Evolutionary conservation across 2,888 invertebrate genomes (phyloP).

Genomic region (Drosophila anceps): DNA sequence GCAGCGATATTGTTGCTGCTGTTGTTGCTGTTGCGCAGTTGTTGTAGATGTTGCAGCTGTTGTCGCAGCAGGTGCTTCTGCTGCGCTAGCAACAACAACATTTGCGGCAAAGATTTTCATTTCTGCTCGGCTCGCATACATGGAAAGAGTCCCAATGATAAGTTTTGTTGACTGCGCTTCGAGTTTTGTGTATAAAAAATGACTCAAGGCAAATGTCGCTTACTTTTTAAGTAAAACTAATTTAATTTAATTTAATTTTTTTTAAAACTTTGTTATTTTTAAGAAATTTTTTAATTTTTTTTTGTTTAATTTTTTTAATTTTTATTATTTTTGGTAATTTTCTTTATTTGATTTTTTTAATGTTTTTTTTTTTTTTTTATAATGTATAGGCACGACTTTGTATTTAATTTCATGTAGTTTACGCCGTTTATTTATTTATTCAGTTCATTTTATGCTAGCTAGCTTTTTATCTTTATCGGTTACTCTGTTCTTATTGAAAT

Average conservation of each 20-base stretch:
- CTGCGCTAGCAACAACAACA: constrained; percentile 42
- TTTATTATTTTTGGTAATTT: constrained; percentile 25
- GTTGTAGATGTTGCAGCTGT: constrained; percentile 28
- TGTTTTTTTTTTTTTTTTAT: constrained; percentile 10
- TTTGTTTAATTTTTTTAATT: constrained; percentile 13
- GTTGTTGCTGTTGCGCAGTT: constrained; percentile 39
- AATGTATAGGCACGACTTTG: constrained; percentile 20
- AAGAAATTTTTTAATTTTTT: constrained; percentile 22
- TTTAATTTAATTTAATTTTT: constrained; percentile 23
- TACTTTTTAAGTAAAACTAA: constrained; percentile 41
- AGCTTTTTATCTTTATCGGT: not conserved
- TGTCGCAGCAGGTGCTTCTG: constrained; percentile 30
- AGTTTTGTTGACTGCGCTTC: constrained; percentile 11
- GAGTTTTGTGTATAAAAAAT: constrained; percentile 53
- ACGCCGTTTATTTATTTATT: constrained; percentile 35
- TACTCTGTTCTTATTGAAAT: constrained; percentile 25
- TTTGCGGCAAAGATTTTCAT: constrained; percentile 80
- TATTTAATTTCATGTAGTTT: constrained; percentile 46
- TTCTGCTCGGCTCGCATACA: constrained; percentile 59
- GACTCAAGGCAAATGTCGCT: constrained; percentile 34
- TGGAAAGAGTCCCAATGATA: constrained; percentile 15
- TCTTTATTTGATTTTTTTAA: constrained; percentile 8
- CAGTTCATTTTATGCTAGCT: constrained; percentile 16
- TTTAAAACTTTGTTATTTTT: constrained; percentile 34
- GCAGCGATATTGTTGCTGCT: constrained; percentile 63